Evolutionary conservation across 1,140 invertebrate species (phyloP), one percentile per base, ranked within the genome.

Genomic region (Bombus terrestris): DNA sequence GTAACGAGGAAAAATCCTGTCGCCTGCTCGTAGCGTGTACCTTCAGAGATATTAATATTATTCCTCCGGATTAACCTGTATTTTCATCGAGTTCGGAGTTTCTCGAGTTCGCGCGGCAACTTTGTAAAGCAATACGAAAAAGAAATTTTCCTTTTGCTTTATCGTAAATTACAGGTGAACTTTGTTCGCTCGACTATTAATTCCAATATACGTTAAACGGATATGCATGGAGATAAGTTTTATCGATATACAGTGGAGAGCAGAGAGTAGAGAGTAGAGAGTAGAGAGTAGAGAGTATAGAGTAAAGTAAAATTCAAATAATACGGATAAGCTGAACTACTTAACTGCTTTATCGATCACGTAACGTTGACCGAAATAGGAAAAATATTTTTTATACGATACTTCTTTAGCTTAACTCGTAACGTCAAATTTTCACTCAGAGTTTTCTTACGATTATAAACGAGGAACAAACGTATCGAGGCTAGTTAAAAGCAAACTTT

Each of bases 1-100:
- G 12, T 5, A 69, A 43, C 74, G 47, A 64, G 68, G 64, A 32
- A 81, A 41, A 89, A 68, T 77, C 39, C 57, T 76, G 66, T 59
- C 32, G 78, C 57, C 53, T 39, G 28, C 47, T 64, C 74, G 37
- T 74, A 28, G 13, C 66, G 28, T 2, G 39, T 43, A 4, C 47
- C 41, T 18, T 35, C 57, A 18, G 57, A 39, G 43, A 59, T 57
- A 53, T 81, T 81, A 75, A 85, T 75, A 39, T 22, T 37, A 69
- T 66, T 81, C 71, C n/a, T 69, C 8, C 35, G 5, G 77, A 68
- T 79, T 72, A 79, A 59, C 47, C 82, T 15, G 28, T 18, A 69
- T 77, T 43, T 28, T 22, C 35, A 41, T 35, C 35, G 28, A 13
- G 47, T 15, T 28, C 1, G 18, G 1, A 22, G 74, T 37, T 32